Conservation (phyloP, 2,797 vertebrate species). For the Pseudochromis fuscus region DNA sequence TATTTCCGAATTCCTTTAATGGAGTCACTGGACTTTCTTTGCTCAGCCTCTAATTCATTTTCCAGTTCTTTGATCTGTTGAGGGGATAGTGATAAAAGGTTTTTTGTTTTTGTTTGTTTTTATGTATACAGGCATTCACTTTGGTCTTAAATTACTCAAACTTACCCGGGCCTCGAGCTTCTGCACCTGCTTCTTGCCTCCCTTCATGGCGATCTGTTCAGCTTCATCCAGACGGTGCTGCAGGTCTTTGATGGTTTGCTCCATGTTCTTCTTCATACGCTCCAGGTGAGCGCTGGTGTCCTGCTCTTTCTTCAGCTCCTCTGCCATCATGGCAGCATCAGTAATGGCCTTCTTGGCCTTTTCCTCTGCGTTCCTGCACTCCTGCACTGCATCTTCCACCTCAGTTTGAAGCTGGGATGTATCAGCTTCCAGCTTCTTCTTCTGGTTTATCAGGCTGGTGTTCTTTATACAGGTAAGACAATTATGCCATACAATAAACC, state of each 20-base stretch:
- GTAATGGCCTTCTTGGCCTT: slow-evolving; percentile 91
- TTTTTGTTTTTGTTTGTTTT: not conserved
- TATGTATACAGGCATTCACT: too few species aligned
- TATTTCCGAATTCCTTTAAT: slow-evolving; percentile 84
- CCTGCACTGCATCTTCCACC: slow-evolving; percentile 88
- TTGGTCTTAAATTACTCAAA: too few species aligned
- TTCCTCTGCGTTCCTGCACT: slow-evolving; percentile 91
- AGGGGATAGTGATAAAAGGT: not conserved
- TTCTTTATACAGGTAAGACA: too few species aligned
- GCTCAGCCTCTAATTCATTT: slow-evolving; percentile 82
- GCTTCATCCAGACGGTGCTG: slow-evolving; percentile 92
- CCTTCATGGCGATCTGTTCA: slow-evolving; percentile 90
- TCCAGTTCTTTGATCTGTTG: slow-evolving; percentile 82
- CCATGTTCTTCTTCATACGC: slow-evolving; percentile 87
- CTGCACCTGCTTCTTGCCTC: slow-evolving; percentile 91
- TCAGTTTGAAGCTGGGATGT: slow-evolving; percentile 87
- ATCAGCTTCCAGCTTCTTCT: slow-evolving; percentile 90
- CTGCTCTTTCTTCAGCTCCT: slow-evolving; percentile 93
- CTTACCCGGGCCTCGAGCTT: slow-evolving; percentile 89
- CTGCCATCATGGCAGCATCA: slow-evolving; percentile 93
- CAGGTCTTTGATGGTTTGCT: slow-evolving; percentile 92
- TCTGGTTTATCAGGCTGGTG: slow-evolving; percentile 89
- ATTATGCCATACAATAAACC: too few species aligned
- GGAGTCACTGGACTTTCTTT: slow-evolving; percentile 77
- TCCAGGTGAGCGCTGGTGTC: slow-evolving; percentile 93